A percentile compares a stretch with the other conserved stretches of the same genome.
These are phyloP conservation scores for Dermochelys coriacea DNA, from an alignment of 2,797 vertebrate species.

Conservation along the genomic window DNA sequence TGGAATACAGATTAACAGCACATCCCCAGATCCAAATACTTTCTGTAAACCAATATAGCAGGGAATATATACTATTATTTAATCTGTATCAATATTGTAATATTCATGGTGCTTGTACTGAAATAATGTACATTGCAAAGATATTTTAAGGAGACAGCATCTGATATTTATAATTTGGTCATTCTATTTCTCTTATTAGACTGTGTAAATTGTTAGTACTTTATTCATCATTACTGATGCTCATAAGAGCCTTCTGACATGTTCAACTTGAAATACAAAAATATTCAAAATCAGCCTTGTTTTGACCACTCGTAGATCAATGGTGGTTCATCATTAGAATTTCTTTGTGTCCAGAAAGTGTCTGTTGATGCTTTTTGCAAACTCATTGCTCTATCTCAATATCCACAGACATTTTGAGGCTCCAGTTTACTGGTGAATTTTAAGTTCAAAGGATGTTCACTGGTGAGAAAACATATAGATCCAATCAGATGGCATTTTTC, in stretches of 20 bases:
- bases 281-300: conserved; percentile 5
- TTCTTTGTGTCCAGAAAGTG: neutral
- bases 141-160: neutral
- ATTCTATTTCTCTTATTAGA: neutral
- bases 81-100: fast-evolving
- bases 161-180: neutral
- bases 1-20: neutral
- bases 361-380: neutral
- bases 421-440: neutral
- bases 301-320: neutral
- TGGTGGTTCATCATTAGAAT: neutral
- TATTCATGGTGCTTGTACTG: neutral
- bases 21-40: neutral
- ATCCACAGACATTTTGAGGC: neutral
- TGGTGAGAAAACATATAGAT: neutral
- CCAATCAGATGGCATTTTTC: neutral
- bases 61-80: neutral
- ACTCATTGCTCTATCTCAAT: neutral
- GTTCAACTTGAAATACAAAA: neutral
- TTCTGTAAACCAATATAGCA: neutral
- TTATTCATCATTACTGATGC: neutral
- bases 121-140: neutral
- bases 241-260: neutral
- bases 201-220: neutral
- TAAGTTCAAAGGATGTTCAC: neutral